Base-by-base conservation (phyloP, 92 coral and sea anemone species). In the Palythoa grandis region DNA sequence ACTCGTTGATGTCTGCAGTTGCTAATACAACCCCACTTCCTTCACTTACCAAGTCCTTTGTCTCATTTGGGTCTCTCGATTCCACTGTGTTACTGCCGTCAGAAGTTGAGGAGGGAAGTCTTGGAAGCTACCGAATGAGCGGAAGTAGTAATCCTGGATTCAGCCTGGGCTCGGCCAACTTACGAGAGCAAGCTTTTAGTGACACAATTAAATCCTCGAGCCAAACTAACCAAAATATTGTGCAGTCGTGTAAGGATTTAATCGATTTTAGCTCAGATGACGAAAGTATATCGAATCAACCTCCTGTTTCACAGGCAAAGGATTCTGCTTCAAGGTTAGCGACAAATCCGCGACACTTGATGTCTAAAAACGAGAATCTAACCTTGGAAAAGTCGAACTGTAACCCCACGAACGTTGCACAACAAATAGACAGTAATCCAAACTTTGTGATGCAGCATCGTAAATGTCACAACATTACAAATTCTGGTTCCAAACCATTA, bases 41-140 rank as follows among this genome's bases (percentile, higher is more conserved):
- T n/a, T 60, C 72, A 15, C 85, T 80, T 52, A 23, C 82, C 38
- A 89, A 52, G 38, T 91, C 93, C 13, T 84, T 83, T 22, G 94
- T 79, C 1, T 94, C 98, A 3, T 52, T 94, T 25, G 95, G 90
- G 1, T 94, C 98, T 14, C 86, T 92, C 14, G 92, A 89, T 72
- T 92, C 93, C 17, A 83, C 89, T 8, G 52, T 86, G 65, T 72
- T 90, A 60, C 74, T 86, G 37, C 70, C 70, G 35, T 56, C 87
- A 10, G 88, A 70, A 7, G 85, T 39, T 5, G 89, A 86, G 12
- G 83, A 78, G 17, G 75, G 37, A 24, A 66, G 39, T 52, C 74
- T 68, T 47, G 58, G 58, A 24, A 80, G 50, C 17, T 47, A 43
- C 40, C 15, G 70, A 17, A 40, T 20, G 16, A 47, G 58, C 9